phyloP scores from a whole-genome alignment of 2,113 vertebrate species.

The Ursus arctos region DNA sequence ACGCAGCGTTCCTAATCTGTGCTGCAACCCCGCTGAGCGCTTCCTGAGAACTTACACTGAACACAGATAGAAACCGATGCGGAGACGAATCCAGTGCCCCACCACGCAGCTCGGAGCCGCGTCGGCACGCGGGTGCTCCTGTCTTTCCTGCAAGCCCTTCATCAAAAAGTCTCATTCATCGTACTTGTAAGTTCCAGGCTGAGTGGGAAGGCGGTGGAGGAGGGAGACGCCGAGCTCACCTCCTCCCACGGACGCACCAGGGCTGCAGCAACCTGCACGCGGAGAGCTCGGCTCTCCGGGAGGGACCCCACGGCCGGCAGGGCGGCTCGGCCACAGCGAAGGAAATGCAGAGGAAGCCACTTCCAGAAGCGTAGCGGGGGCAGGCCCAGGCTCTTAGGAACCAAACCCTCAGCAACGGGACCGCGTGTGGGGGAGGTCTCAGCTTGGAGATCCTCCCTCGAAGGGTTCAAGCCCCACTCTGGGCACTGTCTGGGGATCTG shows the following conservation, averaged over 20 bases:
- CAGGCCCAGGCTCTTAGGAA: not conserved
- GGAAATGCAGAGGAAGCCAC: not conserved
- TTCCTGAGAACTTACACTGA: not conserved
- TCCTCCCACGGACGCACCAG: too few species aligned
- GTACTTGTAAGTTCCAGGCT: too few species aligned
- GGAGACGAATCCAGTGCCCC: not conserved
- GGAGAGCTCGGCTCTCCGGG: not conserved
- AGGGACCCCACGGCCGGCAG: not conserved
- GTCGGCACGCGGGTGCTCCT: fast-evolving
- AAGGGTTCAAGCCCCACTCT: not conserved
- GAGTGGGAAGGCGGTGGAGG: not conserved
- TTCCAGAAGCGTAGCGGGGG: too few species aligned
- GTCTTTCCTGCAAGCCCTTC: not conserved
- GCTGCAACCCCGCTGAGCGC: not conserved
- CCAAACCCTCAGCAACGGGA: not conserved
- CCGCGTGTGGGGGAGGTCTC: not conserved
- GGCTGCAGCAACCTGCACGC: not conserved
- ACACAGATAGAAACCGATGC: not conserved
- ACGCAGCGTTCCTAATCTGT: not conserved
- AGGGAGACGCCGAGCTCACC: not conserved
- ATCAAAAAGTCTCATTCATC: not conserved
- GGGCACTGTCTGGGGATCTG: not conserved
- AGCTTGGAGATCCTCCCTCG: not conserved
- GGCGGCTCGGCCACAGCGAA: not conserved
- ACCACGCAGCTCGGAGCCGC: not conserved